Evolutionary conservation across 2,888 invertebrate genomes (phyloP), one percentile per base, ranked within the genome.

Genomic region (Tubiluchus corallicola): DNA sequence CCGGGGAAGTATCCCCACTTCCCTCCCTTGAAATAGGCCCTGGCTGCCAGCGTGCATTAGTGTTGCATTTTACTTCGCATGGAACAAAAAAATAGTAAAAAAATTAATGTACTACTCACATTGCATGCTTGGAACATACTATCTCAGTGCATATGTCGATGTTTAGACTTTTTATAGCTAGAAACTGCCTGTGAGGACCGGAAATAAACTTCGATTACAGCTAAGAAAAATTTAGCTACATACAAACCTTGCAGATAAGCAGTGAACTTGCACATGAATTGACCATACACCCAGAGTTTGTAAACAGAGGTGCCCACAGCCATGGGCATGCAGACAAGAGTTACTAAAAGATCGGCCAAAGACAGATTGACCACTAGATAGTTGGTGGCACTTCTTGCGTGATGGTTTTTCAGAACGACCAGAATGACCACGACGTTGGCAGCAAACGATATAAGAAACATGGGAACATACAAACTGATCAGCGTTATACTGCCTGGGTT

Each of bases 331-430:
- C 79, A 79, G 55, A 79, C 72, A 49, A 75, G 58, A 0, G 79
- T 77, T 52, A 79, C 79, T 49, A 79, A 66, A 3, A 79, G 67
- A 53, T 79, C 79, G 0, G 79, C 79, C 46, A 77, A 71, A 0
- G 79, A 76, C 47, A 79, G 65, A 61, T 79, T 79, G 53, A 79
- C 77, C 55, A 79, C 69, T 63, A 79, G 79, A 54, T 78, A 77
- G 63, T 79, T 79, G 4, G 78, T 79, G 0, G 78, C 75, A 53
- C 79, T 79, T 73, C 17, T 55, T 71, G 61, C 65, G 61, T 66
- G 57, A 50, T 43, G 49, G 41, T 38, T 5, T 13, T 20, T 18
- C 15, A n/a, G n/a, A 42, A 77, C 75, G 1, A 77, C 74, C 2
- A 74, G 64, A 44, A 78, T 76, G 2, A 77, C 72, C 5, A 77